Conservation (phyloP, 2,797 vertebrate genomes). For the Clamator glandarius region DNA sequence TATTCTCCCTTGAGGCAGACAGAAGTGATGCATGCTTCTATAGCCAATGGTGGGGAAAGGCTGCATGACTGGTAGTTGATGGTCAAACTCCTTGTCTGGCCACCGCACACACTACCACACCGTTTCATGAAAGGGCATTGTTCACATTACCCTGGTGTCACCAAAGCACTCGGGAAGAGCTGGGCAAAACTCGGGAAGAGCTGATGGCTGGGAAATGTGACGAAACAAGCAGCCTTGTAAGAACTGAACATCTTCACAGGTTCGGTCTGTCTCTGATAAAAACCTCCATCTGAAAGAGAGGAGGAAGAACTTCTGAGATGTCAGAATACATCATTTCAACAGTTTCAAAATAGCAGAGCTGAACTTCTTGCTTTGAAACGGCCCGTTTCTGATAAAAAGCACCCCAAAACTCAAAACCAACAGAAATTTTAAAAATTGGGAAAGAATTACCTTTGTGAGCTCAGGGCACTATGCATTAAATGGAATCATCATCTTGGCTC, state of each 20-base stretch:
- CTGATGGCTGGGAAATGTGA: neutral
- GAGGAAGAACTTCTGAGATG: neutral
- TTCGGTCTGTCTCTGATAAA: neutral
- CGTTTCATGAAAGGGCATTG: rapidly evolving
- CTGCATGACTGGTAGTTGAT: neutral
- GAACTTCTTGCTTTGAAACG: neutral
- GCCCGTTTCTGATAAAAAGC: neutral
- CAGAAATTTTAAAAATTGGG: neutral
- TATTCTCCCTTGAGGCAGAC: neutral
- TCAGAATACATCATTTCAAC: neutral
- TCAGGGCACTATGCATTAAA: neutral
- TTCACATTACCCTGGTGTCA: rapidly evolving
- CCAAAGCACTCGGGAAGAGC: neutral
- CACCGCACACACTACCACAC: neutral
- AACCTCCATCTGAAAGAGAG: neutral
- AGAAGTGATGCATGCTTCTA: neutral
- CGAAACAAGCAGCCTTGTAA: neutral
- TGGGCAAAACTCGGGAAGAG: neutral
- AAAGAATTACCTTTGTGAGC: neutral
- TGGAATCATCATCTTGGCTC: neutral
- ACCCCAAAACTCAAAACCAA: neutral
- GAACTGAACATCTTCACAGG: neutral
- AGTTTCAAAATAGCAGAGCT: neutral
- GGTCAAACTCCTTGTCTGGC: neutral
- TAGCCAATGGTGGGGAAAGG: neutral